Conservation (phyloP, 1,140 invertebrate species). For the Thaumetopoea pityocampa region DNA sequence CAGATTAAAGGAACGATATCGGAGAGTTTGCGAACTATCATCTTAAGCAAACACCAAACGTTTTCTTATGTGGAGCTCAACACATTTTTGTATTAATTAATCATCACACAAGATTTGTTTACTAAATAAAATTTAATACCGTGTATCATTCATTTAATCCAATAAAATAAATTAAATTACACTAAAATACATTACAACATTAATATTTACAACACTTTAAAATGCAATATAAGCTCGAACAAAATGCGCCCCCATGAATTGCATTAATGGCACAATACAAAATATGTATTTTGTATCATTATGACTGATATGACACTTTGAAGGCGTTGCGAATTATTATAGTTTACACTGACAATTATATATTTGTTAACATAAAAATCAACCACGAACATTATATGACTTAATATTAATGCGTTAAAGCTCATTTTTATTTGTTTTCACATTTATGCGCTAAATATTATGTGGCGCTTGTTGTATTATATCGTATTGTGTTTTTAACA, state of each 20-base stretch:
- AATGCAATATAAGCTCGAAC: constrained; percentile 48
- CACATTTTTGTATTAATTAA: too few relatives aligned
- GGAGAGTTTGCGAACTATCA: too few relatives aligned
- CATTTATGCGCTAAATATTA: constrained; percentile 10
- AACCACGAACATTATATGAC: constrained; percentile 2
- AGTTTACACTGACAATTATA: constrained; percentile 30
- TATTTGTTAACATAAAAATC: background rate
- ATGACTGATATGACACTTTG: constrained; percentile 71
- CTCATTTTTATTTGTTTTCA: constrained; percentile 10
- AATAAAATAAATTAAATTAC: too few relatives aligned
- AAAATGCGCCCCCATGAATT: constrained; percentile 29
- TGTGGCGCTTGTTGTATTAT: constrained; percentile 36
- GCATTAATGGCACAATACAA: constrained; percentile 45
- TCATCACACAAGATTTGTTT: too few relatives aligned
- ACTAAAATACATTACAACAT: constrained; percentile 17
- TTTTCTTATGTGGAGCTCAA: too few relatives aligned
- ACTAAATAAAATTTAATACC: too few relatives aligned
- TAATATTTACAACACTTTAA: constrained; percentile 44
- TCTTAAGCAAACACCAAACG: too few relatives aligned
- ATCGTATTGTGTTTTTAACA: constrained; percentile 72
- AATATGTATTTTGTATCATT: constrained; percentile 68
- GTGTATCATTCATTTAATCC: too few relatives aligned
- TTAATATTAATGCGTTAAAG: constrained; percentile 17
- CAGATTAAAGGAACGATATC: too few relatives aligned
- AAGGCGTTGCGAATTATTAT: constrained; percentile 69